Conservation (phyloP, 2,113 vertebrate genomes). For the Gracilinanus agilis region DNA sequence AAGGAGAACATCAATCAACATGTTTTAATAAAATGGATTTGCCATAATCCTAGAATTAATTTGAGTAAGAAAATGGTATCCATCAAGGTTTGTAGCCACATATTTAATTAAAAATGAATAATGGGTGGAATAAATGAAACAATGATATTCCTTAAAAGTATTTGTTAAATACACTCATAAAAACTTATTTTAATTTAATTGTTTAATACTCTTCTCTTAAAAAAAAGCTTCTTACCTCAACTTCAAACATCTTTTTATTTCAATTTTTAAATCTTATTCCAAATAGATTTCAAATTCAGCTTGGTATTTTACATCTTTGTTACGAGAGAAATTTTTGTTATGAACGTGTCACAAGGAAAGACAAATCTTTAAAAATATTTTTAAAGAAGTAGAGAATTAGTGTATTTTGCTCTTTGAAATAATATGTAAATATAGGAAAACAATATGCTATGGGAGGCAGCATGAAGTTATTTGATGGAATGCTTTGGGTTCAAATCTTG, state of each 20-base stretch:
- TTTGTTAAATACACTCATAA: background rate
- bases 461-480: background rate
- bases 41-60: too few species aligned
- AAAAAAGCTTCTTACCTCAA: too few species aligned
- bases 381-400: slow-evolving; percentile 30
- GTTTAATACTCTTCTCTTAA: background rate
- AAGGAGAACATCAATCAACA: too few species aligned
- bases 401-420: slow-evolving; percentile 9
- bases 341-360: background rate
- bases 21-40: too few species aligned
- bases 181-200: background rate
- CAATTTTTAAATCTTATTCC: background rate
- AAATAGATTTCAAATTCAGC: slow-evolving; percentile 40
- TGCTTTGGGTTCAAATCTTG: background rate
- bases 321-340: background rate
- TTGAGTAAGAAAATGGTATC: too few species aligned
- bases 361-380: background rate
- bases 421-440: background rate
- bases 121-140: too few species aligned
- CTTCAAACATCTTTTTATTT: background rate
- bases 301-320: slow-evolving; percentile 2
- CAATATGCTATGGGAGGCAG: background rate
- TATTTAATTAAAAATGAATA: too few species aligned
- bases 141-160: background rate
- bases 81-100: too few species aligned